Evolutionary conservation across 1,140 invertebrate species (phyloP), one percentile per base, ranked within the genome.

Genomic region (Aphis craccivora): DNA sequence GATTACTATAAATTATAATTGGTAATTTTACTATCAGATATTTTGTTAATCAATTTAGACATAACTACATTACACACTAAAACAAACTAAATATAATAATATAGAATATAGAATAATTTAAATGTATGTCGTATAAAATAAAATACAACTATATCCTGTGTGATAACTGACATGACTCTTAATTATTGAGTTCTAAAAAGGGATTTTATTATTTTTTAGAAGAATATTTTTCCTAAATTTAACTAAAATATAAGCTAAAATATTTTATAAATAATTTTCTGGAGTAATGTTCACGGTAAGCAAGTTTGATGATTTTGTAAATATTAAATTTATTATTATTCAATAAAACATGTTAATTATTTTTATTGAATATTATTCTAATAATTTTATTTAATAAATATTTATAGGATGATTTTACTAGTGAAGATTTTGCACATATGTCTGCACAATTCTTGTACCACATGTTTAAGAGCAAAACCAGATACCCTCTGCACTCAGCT

Each of bases 401-500:
- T 94, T 94, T 95, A 40, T 94, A 97, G 97, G 97, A 98, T 95
- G 98, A 99, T 95, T 97, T 99, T 94, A 98, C 97, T 90, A 97
- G 97, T 67, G 97, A 98, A 93, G 98, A 99, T 95, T 99, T 99
- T 96, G 97, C 97, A 83, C 97, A 98, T 95, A 98, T 99, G 98
- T 97, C 98, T 20, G 98, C 98, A 8, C 97, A 98, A 0, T 95
- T 99, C 37, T 95, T 99, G 30, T 99, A 98, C 95, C 96, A 97
- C 94, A 98, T 99, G 97, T 96, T 99, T 93, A 99, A 99, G 95
- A 97, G 96, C 90, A 99, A 99, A 95, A 98, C 98, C 8, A 96
- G 97, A 94, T 97, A 97, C 95, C 98, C 98, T 11, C 95, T 99
- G 18, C 98, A 99, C 95, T 97, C 97, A 37, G 98, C 98, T 55